Evolutionary conservation across 2,113 vertebrate genomes (phyloP), one percentile per base, ranked within the genome.

Genomic region (Carassius auratus): DNA sequence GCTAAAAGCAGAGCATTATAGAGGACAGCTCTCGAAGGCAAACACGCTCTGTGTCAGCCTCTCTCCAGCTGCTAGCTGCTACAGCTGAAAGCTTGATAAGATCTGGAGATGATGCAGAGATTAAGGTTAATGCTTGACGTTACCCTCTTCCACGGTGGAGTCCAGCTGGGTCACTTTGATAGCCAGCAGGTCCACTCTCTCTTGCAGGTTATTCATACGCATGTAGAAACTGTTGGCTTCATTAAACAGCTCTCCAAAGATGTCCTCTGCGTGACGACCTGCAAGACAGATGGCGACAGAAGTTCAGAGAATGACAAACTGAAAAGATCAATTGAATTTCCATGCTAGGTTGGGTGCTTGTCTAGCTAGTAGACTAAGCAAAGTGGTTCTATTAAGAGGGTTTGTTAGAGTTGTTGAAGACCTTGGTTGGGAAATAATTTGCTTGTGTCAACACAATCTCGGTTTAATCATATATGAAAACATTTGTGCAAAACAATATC

Each of bases 151-250:
- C 91, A 98, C 97, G 0, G 97, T 98, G 86, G 97, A 98, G 91
- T 98, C 97, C 81, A 98, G 89, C 94, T 98, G 97, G 0, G 97
- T 98, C 91, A 98, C 97, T 87, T 98, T 98, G 90, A 98, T 95
- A 50, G 97, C 96, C 91, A 98, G 94, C 88, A 96, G 94, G 91
- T 98, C 97, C 87, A 98, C 96, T 45, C 97, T 93, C 91, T 98
- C 97, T 94, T 98, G 97, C 87, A 98, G 95, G 0, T 95, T 96
- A 91, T 96, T 97, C 96, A 97, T 97, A 87, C 97, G 88, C 95
- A 97, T 92, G 94, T 97, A 97, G 95, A 98, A 97, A 74, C 96
- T 96, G 92, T 97, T 97, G 88, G 97, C 97, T 91, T 98, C 97
- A 0, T 97, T 97, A 89, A 98, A 98, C n/a, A 98, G 94, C 88